phyloP scores from a whole-genome alignment of 2,888 invertebrate genomes.

The Sarcophaga caerulescens region DNA sequence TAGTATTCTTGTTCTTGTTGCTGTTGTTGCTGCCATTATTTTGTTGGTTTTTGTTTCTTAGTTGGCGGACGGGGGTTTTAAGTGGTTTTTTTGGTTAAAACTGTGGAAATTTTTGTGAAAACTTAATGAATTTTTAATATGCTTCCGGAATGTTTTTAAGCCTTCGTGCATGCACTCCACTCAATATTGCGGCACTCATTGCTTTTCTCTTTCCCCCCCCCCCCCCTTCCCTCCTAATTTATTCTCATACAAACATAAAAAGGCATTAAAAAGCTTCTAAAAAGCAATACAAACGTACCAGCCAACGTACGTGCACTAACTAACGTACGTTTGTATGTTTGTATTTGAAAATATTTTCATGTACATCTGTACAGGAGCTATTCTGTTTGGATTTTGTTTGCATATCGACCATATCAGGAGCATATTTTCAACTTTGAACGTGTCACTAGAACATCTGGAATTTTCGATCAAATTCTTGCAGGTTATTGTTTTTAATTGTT shows the following conservation, averaged over 20 bases:
- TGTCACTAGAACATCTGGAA: too few species aligned
- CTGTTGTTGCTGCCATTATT: constrained; percentile 40
- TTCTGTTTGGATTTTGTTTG: constrained; percentile 14
- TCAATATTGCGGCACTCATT: constrained; percentile 17
- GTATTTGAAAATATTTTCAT: background rate
- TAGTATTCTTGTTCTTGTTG: background rate
- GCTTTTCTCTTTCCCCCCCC: background rate
- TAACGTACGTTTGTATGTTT: background rate
- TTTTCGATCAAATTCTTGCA: too few species aligned
- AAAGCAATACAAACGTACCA: constrained; percentile 44
- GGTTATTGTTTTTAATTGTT: too few species aligned
- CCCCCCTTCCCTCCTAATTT: too few species aligned
- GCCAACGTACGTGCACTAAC: constrained; percentile 4
- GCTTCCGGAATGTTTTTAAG: constrained; percentile 76
- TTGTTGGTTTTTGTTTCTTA: constrained; percentile 57
- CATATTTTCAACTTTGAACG: too few species aligned
- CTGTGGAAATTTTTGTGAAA: constrained; percentile 76
- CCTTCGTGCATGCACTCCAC: constrained; percentile 52
- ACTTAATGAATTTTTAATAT: constrained; percentile 81
- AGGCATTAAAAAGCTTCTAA: constrained; percentile 60
- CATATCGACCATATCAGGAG: too few species aligned
- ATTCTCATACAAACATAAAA: constrained; percentile 4
- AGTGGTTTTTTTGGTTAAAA: constrained; percentile 73
- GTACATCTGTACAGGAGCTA: background rate
- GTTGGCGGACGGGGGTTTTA: constrained; percentile 62